Evolutionary conservation across 2,888 invertebrate genomes (phyloP).

Genomic region (Girardia tigrina): DNA sequence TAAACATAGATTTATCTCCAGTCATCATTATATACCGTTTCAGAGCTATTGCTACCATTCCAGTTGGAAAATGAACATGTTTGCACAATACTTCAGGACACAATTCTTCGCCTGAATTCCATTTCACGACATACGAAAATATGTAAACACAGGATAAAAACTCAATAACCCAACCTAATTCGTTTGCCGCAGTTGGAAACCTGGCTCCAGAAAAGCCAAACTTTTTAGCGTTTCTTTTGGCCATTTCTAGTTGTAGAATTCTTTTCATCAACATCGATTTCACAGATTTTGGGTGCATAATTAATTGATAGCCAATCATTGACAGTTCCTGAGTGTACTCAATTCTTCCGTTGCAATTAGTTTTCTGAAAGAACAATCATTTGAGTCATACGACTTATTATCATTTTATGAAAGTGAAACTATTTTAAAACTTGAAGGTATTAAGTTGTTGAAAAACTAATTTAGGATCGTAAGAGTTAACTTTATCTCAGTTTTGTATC

Average conservation of each 20-base stretch:
- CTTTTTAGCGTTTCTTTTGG: not conserved
- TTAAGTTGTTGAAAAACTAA: too few relatives aligned
- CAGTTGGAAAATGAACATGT: not conserved
- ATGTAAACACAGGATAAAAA: not conserved
- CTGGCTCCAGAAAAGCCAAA: not conserved
- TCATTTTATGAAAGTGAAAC: too few relatives aligned
- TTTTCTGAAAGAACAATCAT: too few relatives aligned
- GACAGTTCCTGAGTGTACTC: slow-evolving; percentile 13
- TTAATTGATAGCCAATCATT: not conserved
- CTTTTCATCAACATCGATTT: not conserved
- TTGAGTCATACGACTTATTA: too few relatives aligned
- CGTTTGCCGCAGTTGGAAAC: not conserved
- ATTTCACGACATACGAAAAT: not conserved
- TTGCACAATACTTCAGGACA: not conserved
- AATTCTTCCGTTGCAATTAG: not conserved
- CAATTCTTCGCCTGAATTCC: not conserved
- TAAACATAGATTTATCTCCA: not conserved
- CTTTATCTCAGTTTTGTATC: too few relatives aligned
- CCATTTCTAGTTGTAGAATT: not conserved
- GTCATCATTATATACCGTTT: not conserved
- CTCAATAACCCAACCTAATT: not conserved
- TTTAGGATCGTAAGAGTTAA: too few relatives aligned
- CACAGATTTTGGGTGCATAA: not conserved
- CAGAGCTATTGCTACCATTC: not conserved
- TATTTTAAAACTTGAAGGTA: too few relatives aligned